These are phyloP conservation scores for Tragulus kanchil DNA, from an alignment of 2,113 vertebrate genomes.

Conservation along the genomic window DNA sequence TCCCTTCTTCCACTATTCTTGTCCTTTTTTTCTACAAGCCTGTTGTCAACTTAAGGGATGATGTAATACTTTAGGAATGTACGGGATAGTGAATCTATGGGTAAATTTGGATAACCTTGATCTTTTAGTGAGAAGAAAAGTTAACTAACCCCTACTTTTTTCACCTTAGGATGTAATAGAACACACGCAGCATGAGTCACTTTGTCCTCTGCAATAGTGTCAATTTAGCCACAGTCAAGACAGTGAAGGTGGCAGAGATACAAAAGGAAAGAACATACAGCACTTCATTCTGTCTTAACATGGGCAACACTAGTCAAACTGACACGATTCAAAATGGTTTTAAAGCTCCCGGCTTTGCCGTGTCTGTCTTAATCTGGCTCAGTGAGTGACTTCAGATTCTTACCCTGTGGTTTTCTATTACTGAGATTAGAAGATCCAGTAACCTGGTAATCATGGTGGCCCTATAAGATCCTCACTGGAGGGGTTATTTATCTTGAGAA, in stretches of 20 bases:
- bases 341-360: accelerated
- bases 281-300: not conserved
- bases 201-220: not conserved
- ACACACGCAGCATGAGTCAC: not conserved
- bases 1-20: not conserved
- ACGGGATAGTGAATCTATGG: not conserved
- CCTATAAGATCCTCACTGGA: not conserved
- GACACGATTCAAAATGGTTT: not conserved
- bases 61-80: not conserved
- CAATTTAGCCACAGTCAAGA: not conserved
- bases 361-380: not conserved
- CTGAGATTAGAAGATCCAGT: not conserved
- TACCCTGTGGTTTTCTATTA: not conserved
- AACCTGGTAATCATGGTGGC: not conserved
- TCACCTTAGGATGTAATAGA: not conserved
- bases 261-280: not conserved
- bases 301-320: accelerated
- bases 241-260: not conserved
- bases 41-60: not conserved
- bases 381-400: not conserved
- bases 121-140: not conserved
- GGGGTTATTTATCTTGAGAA: not conserved
- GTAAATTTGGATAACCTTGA: not conserved
- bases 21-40: not conserved
- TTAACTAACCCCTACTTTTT: not conserved